phyloP scores from a whole-genome alignment of 2,797 vertebrate species.

The Psittacula echo region DNA sequence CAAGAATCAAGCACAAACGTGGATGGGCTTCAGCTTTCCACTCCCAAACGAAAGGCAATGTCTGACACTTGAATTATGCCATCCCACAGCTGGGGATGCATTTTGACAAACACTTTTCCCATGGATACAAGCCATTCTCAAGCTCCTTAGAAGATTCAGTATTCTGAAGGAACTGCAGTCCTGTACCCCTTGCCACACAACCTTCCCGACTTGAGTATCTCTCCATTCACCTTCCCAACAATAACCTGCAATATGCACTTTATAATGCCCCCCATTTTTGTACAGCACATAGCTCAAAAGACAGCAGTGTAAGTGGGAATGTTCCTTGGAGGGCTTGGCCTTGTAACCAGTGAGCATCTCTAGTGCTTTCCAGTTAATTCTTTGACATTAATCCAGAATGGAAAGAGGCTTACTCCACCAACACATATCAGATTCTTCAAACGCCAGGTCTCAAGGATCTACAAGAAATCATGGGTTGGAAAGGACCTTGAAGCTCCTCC shows the following conservation, averaged over 20 bases:
- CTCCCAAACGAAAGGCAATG: fast-evolving
- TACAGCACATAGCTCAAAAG: neutral
- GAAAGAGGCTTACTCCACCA: neutral
- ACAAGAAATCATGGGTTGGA: neutral
- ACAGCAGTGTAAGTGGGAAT: neutral
- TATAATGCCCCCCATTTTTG: neutral
- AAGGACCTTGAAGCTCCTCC: neutral
- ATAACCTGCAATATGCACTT: neutral
- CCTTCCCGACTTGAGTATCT: neutral
- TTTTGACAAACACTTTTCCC: neutral
- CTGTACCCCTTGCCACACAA: neutral
- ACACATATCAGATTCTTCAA: neutral
- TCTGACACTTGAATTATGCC: neutral
- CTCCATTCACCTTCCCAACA: neutral
- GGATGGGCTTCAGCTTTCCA: conserved; percentile 3
- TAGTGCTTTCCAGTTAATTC: neutral
- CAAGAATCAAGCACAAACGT: conserved; percentile 5
- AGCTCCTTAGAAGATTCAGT: neutral
- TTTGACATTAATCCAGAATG: neutral
- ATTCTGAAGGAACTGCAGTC: neutral
- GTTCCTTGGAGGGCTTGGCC: neutral
- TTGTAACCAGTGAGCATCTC: neutral
- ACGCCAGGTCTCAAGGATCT: neutral
- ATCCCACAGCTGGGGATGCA: neutral
- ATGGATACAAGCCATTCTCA: neutral